Conservation (phyloP, 2,113 vertebrate genomes). For the Rhinogobius similis region DNA sequence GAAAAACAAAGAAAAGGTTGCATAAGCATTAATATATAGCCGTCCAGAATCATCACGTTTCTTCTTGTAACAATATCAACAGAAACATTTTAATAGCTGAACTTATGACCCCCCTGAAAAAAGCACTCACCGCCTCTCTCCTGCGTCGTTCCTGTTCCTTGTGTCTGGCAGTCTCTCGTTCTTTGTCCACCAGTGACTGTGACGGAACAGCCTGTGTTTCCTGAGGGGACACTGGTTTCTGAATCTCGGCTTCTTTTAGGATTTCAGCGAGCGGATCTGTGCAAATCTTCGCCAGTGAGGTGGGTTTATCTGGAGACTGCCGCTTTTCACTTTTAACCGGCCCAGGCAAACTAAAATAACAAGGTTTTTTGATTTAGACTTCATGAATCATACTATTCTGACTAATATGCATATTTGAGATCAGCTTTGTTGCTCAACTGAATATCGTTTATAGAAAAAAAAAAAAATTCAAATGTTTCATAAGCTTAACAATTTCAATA, state of each 20-base stretch:
- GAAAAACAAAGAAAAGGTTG: slow-evolving; percentile 33
- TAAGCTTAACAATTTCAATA: too few relatives aligned
- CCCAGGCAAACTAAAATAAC: slow-evolving; percentile 34
- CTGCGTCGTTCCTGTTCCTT: slow-evolving; percentile 89
- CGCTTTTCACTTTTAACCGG: slow-evolving; percentile 25
- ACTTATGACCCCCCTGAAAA: too few relatives aligned
- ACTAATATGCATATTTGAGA: neutral
- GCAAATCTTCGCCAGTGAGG: slow-evolving; percentile 37
- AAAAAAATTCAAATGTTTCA: too few relatives aligned
- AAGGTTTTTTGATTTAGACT: neutral
- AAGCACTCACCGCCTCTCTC: slow-evolving; percentile 84
- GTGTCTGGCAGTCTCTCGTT: slow-evolving; percentile 83
- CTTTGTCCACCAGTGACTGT: slow-evolving; percentile 54
- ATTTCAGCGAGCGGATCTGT: slow-evolving; percentile 37
- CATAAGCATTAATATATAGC: too few relatives aligned
- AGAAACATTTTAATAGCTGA: neutral
- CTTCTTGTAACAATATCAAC: too few relatives aligned
- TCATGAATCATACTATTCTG: neutral
- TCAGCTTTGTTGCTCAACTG: neutral
- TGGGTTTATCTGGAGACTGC: slow-evolving; percentile 20
- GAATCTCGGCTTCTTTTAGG: slow-evolving; percentile 31
- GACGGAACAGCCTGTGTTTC: slow-evolving; percentile 33
- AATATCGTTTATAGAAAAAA: too few relatives aligned
- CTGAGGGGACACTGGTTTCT: slow-evolving; percentile 27
- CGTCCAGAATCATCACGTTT: neutral